These are phyloP conservation scores for Parapsyche elsis DNA, from an alignment of 1,140 invertebrate genomes.

Conservation along the genomic window DNA sequence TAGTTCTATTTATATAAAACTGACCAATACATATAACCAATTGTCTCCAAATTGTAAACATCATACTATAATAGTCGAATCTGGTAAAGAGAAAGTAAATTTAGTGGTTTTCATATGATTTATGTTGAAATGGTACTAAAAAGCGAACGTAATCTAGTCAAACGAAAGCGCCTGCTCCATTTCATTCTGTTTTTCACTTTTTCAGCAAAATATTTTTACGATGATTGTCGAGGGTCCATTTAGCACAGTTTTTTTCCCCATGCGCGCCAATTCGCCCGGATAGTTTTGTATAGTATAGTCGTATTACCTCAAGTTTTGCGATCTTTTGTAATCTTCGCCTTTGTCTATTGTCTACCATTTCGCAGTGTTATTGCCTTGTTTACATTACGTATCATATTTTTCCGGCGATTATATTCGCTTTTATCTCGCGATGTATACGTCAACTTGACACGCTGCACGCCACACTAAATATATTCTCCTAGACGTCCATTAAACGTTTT, in stretches of 20 bases:
- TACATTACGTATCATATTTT: slow-evolving; percentile 39
- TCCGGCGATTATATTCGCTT: neutral
- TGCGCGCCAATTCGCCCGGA: neutral
- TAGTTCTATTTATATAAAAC: too few species aligned
- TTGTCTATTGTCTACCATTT: slow-evolving; percentile 16
- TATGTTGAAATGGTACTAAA: too few species aligned
- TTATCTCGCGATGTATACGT: slow-evolving; percentile 8
- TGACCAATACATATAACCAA: too few species aligned
- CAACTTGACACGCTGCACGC: slow-evolving; percentile 15
- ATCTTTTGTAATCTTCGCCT: neutral
- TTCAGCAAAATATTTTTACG: slow-evolving; percentile 21
- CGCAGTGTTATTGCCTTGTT: slow-evolving; percentile 39
- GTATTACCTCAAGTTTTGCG: slow-evolving; percentile 34
- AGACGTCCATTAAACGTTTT: too few species aligned
- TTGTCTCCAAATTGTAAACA: too few species aligned
- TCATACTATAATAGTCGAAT: too few species aligned
- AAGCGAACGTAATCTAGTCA: too few species aligned
- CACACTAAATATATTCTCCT: neutral
- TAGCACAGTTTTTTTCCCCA: neutral
- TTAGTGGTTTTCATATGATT: too few species aligned
- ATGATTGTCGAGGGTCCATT: slow-evolving; percentile 16
- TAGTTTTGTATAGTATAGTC: neutral
- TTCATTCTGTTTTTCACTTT: neutral
- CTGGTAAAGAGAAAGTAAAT: too few species aligned
- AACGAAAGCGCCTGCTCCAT: neutral